Conservation (phyloP, 1,140 invertebrate genomes). For the Eulimnadia texana region DNA sequence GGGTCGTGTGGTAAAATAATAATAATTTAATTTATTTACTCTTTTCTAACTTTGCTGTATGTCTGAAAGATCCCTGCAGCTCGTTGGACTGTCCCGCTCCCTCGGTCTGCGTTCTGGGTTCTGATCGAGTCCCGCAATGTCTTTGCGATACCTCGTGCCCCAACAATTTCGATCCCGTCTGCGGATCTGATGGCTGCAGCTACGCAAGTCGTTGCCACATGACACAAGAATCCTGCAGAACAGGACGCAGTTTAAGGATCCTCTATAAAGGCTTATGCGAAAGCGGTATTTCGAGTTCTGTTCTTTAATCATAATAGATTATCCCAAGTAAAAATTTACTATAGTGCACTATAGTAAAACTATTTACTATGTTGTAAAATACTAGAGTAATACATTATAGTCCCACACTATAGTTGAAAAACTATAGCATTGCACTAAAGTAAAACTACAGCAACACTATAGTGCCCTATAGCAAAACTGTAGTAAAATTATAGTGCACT, state of each 20-base stretch:
- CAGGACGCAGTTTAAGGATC: conserved; percentile 37
- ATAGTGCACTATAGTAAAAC: neutral
- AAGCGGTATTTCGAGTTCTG: conserved; percentile 40
- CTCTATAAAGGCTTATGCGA: conserved; percentile 64
- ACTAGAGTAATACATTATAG: no score
- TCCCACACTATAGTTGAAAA: no score
- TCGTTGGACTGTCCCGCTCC: conserved; percentile 53
- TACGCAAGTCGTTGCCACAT: conserved; percentile 40
- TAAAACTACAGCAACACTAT: no score
- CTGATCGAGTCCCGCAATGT: conserved; percentile 56
- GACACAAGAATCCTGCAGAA: conserved; percentile 30
- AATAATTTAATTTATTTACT: neutral
- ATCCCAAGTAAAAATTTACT: neutral
- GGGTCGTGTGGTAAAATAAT: conserved; percentile 70
- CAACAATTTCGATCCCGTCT: conserved; percentile 36
- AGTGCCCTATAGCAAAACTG: no score
- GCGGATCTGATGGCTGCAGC: conserved; percentile 32
- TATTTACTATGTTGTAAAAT: neutral
- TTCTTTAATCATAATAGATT: neutral
- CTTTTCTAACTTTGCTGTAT: neutral
- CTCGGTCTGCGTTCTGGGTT: conserved; percentile 68
- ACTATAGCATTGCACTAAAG: no score
- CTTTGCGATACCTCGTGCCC: conserved; percentile 52
- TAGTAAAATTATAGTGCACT: no score
- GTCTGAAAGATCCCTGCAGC: conserved; percentile 61